Evolutionary conservation across 2,888 invertebrate species (phyloP).

Genomic region (Theodoxus fluviatilis): DNA sequence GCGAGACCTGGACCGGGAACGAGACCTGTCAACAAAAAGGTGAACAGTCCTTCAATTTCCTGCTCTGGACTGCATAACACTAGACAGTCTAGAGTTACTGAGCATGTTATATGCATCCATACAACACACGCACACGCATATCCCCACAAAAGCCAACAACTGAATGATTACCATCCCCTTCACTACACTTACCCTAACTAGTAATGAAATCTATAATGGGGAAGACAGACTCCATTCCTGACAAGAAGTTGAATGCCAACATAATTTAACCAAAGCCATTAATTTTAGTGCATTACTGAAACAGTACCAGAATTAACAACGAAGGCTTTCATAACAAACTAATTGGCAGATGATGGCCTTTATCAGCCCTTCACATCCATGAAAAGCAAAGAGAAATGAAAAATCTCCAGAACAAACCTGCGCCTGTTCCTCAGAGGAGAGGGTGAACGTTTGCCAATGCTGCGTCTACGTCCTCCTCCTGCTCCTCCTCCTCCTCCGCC

Average conservation of each 20-base stretch:
- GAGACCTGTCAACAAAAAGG: too few relatives aligned
- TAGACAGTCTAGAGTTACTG: neutral
- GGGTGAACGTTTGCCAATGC: constrained; percentile 38
- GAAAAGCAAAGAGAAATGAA: too few relatives aligned
- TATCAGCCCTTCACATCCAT: too few relatives aligned
- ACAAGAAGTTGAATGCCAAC: too few relatives aligned
- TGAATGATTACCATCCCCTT: constrained; percentile 13
- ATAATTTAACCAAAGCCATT: too few relatives aligned
- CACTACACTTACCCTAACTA: neutral
- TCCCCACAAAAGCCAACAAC: neutral
- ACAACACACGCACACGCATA: neutral
- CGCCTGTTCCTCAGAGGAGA: constrained; percentile 38
- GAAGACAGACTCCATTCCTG: too few relatives aligned
- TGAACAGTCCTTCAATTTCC: too few relatives aligned
- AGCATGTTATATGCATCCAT: neutral
- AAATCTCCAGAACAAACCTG: neutral
- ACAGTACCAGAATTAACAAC: too few relatives aligned
- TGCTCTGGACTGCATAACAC: neutral
- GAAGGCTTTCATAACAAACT: too few relatives aligned
- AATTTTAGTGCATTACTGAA: too few relatives aligned
- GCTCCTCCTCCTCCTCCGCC: constrained; percentile 33
- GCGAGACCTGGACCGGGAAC: constrained; percentile 30
- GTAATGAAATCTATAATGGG: too few relatives aligned
- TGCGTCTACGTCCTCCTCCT: constrained; percentile 32
- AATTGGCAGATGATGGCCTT: too few relatives aligned